Percentiles rank a stretch among this genome's conserved stretches.
These are phyloP conservation scores for Prinia subflava DNA, from an alignment of 2,113 vertebrate genomes.

Conservation along the genomic window DNA sequence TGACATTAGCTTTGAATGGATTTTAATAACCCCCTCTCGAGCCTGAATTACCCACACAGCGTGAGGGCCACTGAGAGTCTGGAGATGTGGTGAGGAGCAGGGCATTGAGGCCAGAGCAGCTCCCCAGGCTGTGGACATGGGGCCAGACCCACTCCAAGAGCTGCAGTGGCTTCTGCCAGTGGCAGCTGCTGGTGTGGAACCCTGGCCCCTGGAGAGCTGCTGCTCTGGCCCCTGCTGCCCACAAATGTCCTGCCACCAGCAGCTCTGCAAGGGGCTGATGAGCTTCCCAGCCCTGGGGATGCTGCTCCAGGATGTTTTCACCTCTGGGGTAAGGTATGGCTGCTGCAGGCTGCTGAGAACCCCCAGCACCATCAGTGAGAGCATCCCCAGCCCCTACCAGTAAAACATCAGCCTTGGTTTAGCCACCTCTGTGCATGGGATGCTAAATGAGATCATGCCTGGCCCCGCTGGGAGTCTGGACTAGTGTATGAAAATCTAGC, in stretches of 20 bases:
- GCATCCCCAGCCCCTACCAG: background rate
- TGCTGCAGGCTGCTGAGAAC: background rate
- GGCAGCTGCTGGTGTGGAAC: background rate
- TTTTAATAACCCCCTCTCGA: constrained; percentile 40
- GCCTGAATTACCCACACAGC: constrained; percentile 7
- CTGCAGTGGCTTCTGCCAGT: background rate
- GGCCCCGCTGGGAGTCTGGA: background rate
- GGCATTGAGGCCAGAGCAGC: background rate
- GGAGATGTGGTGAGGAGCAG: background rate
- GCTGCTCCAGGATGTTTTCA: background rate
- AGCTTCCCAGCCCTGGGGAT: background rate
- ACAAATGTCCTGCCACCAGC: background rate
- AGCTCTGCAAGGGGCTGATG: background rate
- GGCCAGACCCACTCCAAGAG: background rate
- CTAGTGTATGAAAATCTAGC: constrained; percentile 28
- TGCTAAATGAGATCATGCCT: constrained; percentile 7
- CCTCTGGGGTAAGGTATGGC: background rate
- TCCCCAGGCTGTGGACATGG: background rate
- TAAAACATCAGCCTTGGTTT: background rate
- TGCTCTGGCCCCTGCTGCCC: background rate
- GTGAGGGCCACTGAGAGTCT: background rate
- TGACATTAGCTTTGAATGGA: constrained; percentile 44
- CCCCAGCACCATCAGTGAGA: background rate
- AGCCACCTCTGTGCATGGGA: background rate
- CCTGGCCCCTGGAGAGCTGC: background rate